These are phyloP conservation scores for mouse (Mus musculus) DNA, from an alignment of 2,113 vertebrate genomes.

Conservation along the genomic window DNA sequence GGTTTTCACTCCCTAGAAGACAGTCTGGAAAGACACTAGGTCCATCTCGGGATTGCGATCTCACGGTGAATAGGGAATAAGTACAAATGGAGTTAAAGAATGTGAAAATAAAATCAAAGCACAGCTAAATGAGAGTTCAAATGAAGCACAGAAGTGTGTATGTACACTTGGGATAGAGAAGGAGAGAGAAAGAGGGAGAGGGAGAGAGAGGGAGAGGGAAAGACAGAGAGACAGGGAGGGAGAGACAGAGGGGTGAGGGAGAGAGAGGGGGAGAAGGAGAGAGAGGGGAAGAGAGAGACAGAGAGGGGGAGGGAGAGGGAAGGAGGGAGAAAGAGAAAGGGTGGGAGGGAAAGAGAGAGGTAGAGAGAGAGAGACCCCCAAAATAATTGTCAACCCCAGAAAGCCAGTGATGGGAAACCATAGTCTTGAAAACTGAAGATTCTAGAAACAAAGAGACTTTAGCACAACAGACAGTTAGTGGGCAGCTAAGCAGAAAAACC, in stretches of 20 bases:
- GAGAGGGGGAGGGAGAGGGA: too few species aligned
- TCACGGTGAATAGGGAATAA: neutral
- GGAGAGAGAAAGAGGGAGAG: neutral
- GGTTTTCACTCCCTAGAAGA: neutral
- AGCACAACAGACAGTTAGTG: neutral
- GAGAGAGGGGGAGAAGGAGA: too few species aligned
- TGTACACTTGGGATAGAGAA: neutral
- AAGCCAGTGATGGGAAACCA: neutral
- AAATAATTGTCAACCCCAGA: neutral
- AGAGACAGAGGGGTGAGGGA: too few species aligned
- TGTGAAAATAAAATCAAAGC: slow-evolving; percentile 21
- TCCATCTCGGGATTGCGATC: neutral
- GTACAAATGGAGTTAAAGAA: neutral
- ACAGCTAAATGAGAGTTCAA: neutral
- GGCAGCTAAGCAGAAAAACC: neutral
- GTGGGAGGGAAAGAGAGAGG: too few species aligned
- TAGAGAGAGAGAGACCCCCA: neutral
- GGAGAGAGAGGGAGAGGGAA: too few species aligned
- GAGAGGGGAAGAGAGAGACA: too few species aligned
- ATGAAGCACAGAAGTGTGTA: neutral
- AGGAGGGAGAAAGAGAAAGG: too few species aligned
- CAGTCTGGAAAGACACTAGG: neutral
- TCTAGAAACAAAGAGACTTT: neutral
- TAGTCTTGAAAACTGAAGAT: neutral
- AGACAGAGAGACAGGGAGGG: neutral